Base-by-base conservation (phyloP, 2,797 vertebrate genomes). In the Rhinophrynus dorsalis region DNA sequence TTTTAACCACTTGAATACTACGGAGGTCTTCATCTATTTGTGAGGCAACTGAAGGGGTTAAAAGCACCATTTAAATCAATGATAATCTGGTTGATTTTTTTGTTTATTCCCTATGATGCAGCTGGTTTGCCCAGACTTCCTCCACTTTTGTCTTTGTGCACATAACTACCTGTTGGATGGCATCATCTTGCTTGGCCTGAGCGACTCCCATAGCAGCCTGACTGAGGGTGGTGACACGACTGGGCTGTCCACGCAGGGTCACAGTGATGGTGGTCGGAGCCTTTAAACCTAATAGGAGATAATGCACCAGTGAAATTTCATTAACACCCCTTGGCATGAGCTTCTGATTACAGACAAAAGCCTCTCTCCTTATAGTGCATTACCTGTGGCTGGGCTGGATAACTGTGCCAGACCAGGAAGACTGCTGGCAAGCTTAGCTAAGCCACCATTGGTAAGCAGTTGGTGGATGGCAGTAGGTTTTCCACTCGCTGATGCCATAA, bases 391-490 rank as follows among this genome's bases (percentile, higher is more conserved):
- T 83, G 95, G 95, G 82, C 86, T 94, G 81, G 94, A 95, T 87
- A 97, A 92, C 80, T 99, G 96, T 8, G 96, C 94, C 90, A 98
- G 86, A 71, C 94, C 92, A 0, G 96, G 94, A n/a, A 97, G 89
- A 78, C 91, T 96, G 83, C 92, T 95, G 74, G 96, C 95, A 64
- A 98, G 87, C 73, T 97, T 98, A 26, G 96, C 96, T 61, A 99
- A 88, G 1, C 94, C 93, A 0, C 97, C 94, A 0, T 97, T 99
- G 21, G 92, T 91, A 69, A 99, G 93, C 73, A 99, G 89, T 79
- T 98, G 97, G 81, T 98, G 97, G 79, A 99, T 98, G 67, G 96
- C 92, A 0, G 95, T 95, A 80, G 92, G 93, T 78, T 98, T 98
- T 73, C 89, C 85, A 13, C 90, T 63, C 5, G 88, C 79, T 0